Percentiles rank a stretch among this genome's conserved stretches.
Conservation (phyloP, 2,888 invertebrate species). For the Bursaphelenchus okinawaensis region DNA sequence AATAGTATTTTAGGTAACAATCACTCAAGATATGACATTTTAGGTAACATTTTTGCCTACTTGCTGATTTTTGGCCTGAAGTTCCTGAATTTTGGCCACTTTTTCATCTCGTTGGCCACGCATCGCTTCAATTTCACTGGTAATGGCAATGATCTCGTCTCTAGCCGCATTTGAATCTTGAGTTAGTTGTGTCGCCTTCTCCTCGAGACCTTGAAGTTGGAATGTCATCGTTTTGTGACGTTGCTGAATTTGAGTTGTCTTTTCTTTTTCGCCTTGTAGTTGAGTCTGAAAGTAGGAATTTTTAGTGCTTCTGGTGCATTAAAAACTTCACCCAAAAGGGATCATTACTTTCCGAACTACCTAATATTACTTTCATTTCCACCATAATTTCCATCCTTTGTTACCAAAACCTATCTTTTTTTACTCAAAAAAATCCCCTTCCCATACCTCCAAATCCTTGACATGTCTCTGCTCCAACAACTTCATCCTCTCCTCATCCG, state of each 20-base stretch:
- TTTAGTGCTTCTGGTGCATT: neutral
- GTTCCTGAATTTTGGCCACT: conserved; percentile 67
- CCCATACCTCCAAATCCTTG: conserved; percentile 32
- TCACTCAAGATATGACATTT: neutral
- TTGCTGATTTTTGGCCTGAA: conserved; percentile 72
- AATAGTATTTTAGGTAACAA: neutral
- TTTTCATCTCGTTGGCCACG: conserved; percentile 79
- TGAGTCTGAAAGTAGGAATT: conserved; percentile 35
- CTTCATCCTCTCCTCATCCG: conserved; percentile 84
- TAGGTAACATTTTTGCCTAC: conserved; percentile 19
- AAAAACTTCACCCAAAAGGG: neutral
- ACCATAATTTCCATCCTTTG: neutral
- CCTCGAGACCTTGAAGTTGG: conserved; percentile 70
- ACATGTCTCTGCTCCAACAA: conserved; percentile 68
- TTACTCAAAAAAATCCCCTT: neutral
- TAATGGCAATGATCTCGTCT: conserved; percentile 37
- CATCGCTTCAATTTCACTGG: conserved; percentile 85
- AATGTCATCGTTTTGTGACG: conserved; percentile 77
- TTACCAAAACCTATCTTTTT: neutral
- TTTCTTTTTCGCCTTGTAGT: conserved; percentile 61
- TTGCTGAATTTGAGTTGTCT: conserved; percentile 77
- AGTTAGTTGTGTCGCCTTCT: conserved; percentile 73
- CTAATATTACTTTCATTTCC: conserved; percentile 5
- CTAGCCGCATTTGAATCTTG: conserved; percentile 66
- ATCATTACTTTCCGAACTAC: too few species aligned